These are phyloP conservation scores for Drosophila carrolli DNA, from an alignment of 1,140 invertebrate genomes.

Conservation along the genomic window DNA sequence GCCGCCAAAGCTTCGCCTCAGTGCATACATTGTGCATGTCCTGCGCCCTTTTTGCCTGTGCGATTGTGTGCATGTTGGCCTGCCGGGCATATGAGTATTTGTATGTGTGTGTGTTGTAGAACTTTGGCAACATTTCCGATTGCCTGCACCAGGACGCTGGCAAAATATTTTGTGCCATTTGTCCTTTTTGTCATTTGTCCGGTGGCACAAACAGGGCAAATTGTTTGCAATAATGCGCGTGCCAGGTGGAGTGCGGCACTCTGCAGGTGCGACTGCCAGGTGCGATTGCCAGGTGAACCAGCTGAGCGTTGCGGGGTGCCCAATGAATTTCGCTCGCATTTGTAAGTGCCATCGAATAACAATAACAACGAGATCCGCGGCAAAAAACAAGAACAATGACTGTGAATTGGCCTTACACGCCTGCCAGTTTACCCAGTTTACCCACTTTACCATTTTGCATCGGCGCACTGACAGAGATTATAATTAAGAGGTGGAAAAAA, in stretches of 20 bases:
- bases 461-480: slow-evolving; percentile 5
- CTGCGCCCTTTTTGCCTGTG: slow-evolving; percentile 17
- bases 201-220: slow-evolving; percentile 73
- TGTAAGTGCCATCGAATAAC: slow-evolving; percentile 53
- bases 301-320: slow-evolving; percentile 16
- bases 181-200: slow-evolving; percentile 70
- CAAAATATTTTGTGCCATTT: slow-evolving; percentile 58
- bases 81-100: slow-evolving; percentile 27
- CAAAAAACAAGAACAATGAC: slow-evolving; percentile 28
- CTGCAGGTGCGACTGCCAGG: slow-evolving; percentile 33
- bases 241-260: slow-evolving; percentile 54
- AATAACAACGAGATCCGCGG: slow-evolving; percentile 24
- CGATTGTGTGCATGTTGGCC: slow-evolving; percentile 17
- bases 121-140: slow-evolving; percentile 83
- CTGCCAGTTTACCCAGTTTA: slow-evolving; percentile 18
- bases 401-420: slow-evolving; percentile 32
- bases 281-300: slow-evolving; percentile 29
- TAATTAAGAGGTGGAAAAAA: slow-evolving; percentile 44
- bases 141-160: slow-evolving; percentile 39
- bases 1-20: slow-evolving; percentile 57
- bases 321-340: slow-evolving; percentile 71
- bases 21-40: slow-evolving; percentile 53
- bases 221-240: slow-evolving; percentile 81
- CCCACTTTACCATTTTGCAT: slow-evolving; percentile 3
- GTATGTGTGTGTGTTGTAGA: slow-evolving; percentile 45